Base-by-base conservation (phyloP, 2,113 vertebrate genomes). In the Microtus montanus region DNA sequence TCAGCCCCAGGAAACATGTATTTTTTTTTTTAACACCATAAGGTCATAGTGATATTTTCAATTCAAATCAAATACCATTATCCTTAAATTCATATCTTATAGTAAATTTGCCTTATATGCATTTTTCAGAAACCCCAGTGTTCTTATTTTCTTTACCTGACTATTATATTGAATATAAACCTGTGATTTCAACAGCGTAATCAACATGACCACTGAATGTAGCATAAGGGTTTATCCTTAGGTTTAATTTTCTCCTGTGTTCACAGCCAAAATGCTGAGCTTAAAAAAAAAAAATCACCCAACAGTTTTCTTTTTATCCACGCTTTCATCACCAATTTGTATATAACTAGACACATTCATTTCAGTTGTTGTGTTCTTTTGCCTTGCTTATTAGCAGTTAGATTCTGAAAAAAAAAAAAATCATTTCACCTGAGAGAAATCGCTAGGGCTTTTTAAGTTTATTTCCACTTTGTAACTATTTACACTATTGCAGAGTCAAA, bases 51-150 rank as follows among this genome's bases (percentile, higher is more conserved):
- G 68, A 33, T 80, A 83, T 84, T 94, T 93, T 38, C 79, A 41
- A 24, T 44, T 94, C 41, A 82, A 83, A 89, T 64, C 24, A 70
- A 93, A 95, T 70, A 47, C 74, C 47, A 44, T 82, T 63, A 44
- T 78, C 80, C 63, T 92, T 63, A 35, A 54, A 70, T 87, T 79
- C 64, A 61, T 54, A 54, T 70, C 66, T 92, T 92, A 95, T 82
- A 58, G n/a, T 61, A 82, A 82, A 26, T 86, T 73, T 87, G 10
- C n/a, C 17, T 80, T 74, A 73, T 14, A 30, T 80, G 61, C 41
- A 47, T 20, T 84, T 93, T 92, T 86, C 73, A 74, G 75, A 83
- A 85, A 41, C 12, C 58, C 20, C 73, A 80, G n/a, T 89, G 22
- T 38, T 58, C 82, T 95, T 47, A 19, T 24, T 84, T 74, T 70